Evolutionary conservation across 2,113 vertebrate genomes (phyloP), one percentile per base, ranked within the genome.

Genomic region (Vulpes ferrilata): DNA sequence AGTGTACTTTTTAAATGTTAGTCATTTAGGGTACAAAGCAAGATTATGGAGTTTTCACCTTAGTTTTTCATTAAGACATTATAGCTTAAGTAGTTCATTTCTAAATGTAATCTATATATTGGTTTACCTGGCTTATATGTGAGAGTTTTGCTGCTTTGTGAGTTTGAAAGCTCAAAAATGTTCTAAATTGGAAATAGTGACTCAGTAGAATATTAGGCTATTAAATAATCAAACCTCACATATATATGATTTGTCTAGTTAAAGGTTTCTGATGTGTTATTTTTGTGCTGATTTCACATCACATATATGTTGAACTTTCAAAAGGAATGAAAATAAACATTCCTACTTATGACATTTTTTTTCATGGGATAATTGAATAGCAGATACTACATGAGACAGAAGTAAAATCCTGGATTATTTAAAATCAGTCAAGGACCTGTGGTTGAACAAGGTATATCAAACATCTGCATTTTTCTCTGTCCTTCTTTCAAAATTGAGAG

Each of bases 231-330:
- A 92, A 80, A 5, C 35, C 64, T 93, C 16, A 64, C 51, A 17
- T 53, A n/a, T 67, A 65, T 11, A 17, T 80, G 15, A 35, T 93
- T 93, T 43, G 0, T 88, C 6, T 3, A 96, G 11, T 19, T 82
- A 79, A 62, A 93, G 7, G 5, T 88, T 89, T 81, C 62, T 90
- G 23, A 69, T 20, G 12, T 85, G 53, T 69, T 78, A 74, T 81
- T 92, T 94, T 93, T 95, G 51, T 97, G 30, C 13, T 82, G 19
- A 95, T 67, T 97, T 92, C 38, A 94, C 38, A 94, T 73, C 71
- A 92, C 13, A 59, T n/a, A 23, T 64, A 30, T 73, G 7, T 55
- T 93, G 81, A 76, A 19, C 19, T 94, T 93, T 90, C 76, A 88
- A 78, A 95, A 88, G 32, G 85, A 93, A 67, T 88, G 81, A 95